Evolutionary conservation across 2,113 vertebrate genomes (phyloP), one percentile per base, ranked within the genome.

Genomic region (Neodon shergylaensis): DNA sequence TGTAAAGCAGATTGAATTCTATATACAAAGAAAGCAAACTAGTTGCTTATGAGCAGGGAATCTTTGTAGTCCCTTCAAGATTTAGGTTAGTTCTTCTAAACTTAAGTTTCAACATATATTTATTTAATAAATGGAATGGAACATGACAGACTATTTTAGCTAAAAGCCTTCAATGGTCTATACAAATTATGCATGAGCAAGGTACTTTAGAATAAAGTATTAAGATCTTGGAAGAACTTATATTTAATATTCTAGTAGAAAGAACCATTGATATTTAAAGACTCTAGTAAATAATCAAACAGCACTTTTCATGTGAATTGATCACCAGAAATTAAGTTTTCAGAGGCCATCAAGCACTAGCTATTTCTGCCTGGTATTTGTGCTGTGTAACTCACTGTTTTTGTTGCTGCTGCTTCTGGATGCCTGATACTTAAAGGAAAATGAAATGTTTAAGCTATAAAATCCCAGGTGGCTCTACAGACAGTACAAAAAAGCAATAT

Each of bases 111-210:
- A 36, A 13, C 39, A 93, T 12, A 66, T 88, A 68, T 84, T 86
- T 94, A 92, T 90, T 86, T 81, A 94, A 94, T 91, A 92, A 90
- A 88, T 61, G 14, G 61, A 84, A 72, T n/a, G 76, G 12, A 92
- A 84, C 47, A 73, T 42, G 49, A 95, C 21, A 90, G 74, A 68
- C 19, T 63, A 72, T 87, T 92, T 96, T 95, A 76, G 58, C 79
- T 94, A 85, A 90, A 72, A 88, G 88, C 9, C 11, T 95, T 94
- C 61, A 49, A 10, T 96, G 33, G 28, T 39, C 70, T 77, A 61
- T 83, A 95, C 88, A 96, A 96, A 95, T 95, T 82, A 91, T 87
- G 83, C 47, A 95, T 66, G 44, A 92, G 54, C 44, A 94, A 14
- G 82, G 21, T 89, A 36, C 42, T 84, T 83, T 78, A 31, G 61